A percentile compares a stretch with the other conserved stretches of the same genome.
Evolutionary conservation across 2,797 vertebrate genomes (phyloP).

Genomic region (Moxostoma hubbsi): DNA sequence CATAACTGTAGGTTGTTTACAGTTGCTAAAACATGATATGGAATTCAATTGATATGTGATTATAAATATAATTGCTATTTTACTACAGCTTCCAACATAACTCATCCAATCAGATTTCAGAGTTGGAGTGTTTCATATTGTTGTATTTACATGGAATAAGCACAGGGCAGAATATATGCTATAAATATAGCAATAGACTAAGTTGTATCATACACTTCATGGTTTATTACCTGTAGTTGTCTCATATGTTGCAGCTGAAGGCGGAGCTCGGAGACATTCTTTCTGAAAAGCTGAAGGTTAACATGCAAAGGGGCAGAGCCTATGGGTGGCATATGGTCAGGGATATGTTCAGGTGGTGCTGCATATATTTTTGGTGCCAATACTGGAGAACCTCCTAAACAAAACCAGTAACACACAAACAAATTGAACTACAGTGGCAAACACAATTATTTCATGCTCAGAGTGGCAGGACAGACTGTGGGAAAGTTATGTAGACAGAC

Average conservation of each 20-base stretch:
- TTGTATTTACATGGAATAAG: too few species aligned
- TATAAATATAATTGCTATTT: too few species aligned
- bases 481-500: background rate
- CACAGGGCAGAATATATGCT: too few species aligned
- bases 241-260: slow-evolving; percentile 93
- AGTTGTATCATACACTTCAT: too few species aligned
- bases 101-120: too few species aligned
- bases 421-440: background rate
- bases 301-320: slow-evolving; percentile 75
- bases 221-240: slow-evolving; percentile 86
- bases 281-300: slow-evolving; percentile 88
- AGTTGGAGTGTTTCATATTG: too few species aligned
- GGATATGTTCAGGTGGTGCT: slow-evolving; percentile 58
- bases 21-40: too few species aligned
- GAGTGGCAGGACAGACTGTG: background rate
- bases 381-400: slow-evolving; percentile 77
- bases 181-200: too few species aligned
- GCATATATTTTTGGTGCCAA: slow-evolving; percentile 74
- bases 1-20: too few species aligned
- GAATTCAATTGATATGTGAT: too few species aligned
- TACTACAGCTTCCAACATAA: too few species aligned
- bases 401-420: slow-evolving; percentile 11
- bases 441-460: background rate
- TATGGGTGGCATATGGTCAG: slow-evolving; percentile 56
- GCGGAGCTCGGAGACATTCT: slow-evolving; percentile 88